These are phyloP conservation scores for Drosophila melanogaster DNA, from an alignment of 1,140 invertebrate species.

Conservation along the genomic window DNA sequence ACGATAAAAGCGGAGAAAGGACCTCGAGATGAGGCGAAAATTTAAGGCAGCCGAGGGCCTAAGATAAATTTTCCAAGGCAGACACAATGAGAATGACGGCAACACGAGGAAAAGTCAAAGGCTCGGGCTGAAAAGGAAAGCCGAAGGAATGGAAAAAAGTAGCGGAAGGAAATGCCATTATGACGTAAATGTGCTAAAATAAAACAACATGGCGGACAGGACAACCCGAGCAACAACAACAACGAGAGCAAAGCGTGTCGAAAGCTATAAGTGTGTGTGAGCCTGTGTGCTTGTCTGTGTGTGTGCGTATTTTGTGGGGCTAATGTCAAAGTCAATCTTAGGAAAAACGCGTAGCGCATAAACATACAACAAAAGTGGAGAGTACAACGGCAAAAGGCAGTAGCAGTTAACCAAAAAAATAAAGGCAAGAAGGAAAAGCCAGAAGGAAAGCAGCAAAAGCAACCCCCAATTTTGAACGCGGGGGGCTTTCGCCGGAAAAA, in stretches of 20 bases:
- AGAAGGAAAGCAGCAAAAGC: conserved; percentile 57
- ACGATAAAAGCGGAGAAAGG: conserved; percentile 62
- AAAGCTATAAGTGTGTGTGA: conserved; percentile 48
- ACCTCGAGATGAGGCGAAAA: conserved; percentile 47
- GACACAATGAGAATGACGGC: conserved; percentile 75
- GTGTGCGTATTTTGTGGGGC: conserved; percentile 62
- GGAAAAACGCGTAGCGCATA: conserved; percentile 82
- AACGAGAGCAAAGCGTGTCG: conserved; percentile 60
- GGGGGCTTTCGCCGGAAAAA: conserved; percentile 45
- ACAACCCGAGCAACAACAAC: conserved; percentile 54
- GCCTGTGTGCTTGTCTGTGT: background rate
- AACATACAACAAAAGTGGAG: conserved; percentile 72
- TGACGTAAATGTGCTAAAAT: conserved; percentile 83
- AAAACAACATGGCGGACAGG: conserved; percentile 82
- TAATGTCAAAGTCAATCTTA: conserved; percentile 83
- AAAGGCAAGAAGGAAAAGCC: conserved; percentile 24
- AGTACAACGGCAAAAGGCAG: conserved; percentile 57
- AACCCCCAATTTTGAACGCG: conserved; percentile 62
- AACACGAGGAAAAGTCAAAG: conserved; percentile 69
- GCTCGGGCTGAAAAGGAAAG: conserved; percentile 43
- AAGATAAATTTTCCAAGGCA: conserved; percentile 73
- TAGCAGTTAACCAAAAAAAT: conserved; percentile 42
- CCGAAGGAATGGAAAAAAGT: conserved; percentile 51
- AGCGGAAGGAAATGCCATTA: conserved; percentile 82
- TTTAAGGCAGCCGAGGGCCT: conserved; percentile 61